Conservation (phyloP, 1,140 invertebrate species). For the Cryptotermes secundus region DNA sequence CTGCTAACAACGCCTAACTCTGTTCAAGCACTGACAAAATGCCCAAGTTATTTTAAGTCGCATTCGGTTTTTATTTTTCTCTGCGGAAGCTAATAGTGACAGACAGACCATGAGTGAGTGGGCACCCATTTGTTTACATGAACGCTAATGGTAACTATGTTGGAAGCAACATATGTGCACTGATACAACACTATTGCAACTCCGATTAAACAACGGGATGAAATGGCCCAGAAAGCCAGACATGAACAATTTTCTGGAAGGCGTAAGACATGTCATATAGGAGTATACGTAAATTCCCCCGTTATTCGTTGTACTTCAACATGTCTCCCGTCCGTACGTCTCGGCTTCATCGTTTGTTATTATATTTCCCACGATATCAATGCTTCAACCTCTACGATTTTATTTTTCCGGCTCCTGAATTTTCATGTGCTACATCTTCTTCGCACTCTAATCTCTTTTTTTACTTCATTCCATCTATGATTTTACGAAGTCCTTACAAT, state of each 20-base stretch:
- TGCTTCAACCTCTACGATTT: too few relatives aligned
- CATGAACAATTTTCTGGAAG: too few relatives aligned
- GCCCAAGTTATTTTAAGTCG: conserved; percentile 1
- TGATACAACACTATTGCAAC: not conserved
- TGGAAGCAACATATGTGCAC: too few relatives aligned
- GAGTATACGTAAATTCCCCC: too few relatives aligned
- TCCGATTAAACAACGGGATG: not conserved
- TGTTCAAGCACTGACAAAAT: not conserved
- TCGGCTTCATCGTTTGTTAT: too few relatives aligned
- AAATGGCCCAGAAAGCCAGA: not conserved
- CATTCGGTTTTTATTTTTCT: not conserved
- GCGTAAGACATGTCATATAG: too few relatives aligned
- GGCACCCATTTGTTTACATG: not conserved
- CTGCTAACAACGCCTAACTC: not conserved
- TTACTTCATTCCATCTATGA: not conserved
- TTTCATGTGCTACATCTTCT: not conserved
- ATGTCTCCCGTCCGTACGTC: too few relatives aligned
- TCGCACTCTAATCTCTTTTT: not conserved
- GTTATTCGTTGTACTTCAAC: too few relatives aligned
- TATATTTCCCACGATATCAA: too few relatives aligned
- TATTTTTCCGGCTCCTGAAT: not conserved
- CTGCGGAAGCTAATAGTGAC: not conserved
- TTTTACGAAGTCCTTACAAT: not conserved
- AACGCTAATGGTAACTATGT: not conserved
- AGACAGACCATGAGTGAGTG: not conserved